A percentile compares a stretch with the other conserved stretches of the same genome.
Evolutionary conservation across 2,888 invertebrate species (phyloP).

Genomic region (Melangyna quadrimaculata): DNA sequence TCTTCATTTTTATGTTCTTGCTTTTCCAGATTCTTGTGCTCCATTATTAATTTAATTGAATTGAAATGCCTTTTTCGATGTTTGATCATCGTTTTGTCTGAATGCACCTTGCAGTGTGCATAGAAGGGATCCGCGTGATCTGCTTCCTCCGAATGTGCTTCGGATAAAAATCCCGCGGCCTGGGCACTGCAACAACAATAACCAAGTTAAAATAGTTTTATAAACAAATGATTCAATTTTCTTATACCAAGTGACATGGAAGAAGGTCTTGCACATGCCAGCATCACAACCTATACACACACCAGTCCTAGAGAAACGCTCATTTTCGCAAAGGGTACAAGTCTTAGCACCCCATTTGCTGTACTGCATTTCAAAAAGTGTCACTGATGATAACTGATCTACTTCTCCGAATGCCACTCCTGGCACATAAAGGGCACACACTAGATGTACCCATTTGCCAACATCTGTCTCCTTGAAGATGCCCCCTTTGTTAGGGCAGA

Average conservation of each 20-base stretch:
- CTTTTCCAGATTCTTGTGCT: conserved; percentile 84
- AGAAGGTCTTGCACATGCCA: conserved; percentile 97
- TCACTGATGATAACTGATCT: conserved; percentile 94
- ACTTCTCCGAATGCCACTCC: conserved; percentile 98
- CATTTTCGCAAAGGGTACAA: conserved; percentile 94
- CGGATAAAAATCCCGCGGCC: conserved; percentile 94
- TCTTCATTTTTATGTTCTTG: conserved; percentile 75
- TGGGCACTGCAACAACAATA: conserved; percentile 87
- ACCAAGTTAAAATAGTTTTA: neutral
- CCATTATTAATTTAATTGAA: conserved; percentile 89
- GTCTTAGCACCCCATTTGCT: conserved; percentile 96
- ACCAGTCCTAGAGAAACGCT: conserved; percentile 93
- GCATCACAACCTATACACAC: conserved; percentile 99
- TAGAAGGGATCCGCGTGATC: conserved; percentile 98
- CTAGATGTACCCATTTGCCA: conserved; percentile 98
- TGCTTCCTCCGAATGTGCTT: conserved; percentile 94
- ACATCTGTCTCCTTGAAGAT: conserved; percentile 98
- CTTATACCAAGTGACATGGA: conserved; percentile 96
- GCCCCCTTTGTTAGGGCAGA: conserved; percentile 96
- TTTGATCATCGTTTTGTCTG: conserved; percentile 93
- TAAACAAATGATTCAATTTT: neutral
- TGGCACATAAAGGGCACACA: conserved; percentile 98
- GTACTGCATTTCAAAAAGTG: conserved; percentile 98
- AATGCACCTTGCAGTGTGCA: conserved; percentile 97
- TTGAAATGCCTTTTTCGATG: conserved; percentile 92